These are phyloP conservation scores for Machaerirhynchus nigripectus DNA, from an alignment of 2,113 vertebrate species.

Conservation along the genomic window DNA sequence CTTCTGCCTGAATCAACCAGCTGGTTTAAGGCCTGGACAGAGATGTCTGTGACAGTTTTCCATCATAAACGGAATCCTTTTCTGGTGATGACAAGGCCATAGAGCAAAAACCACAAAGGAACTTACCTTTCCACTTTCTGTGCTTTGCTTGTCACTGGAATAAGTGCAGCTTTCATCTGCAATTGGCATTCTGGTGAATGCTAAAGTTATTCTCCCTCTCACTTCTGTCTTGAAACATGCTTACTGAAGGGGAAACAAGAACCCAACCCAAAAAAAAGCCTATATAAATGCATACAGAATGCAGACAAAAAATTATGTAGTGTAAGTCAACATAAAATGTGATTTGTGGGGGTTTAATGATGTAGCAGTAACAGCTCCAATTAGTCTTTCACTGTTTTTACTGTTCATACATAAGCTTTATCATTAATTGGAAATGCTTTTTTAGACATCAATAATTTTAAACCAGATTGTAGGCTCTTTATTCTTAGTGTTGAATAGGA, in stretches of 20 bases:
- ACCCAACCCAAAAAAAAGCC: background rate
- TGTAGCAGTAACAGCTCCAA: background rate
- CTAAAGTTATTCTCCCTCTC: background rate
- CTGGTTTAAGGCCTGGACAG: background rate
- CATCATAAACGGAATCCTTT: background rate
- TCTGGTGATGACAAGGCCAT: background rate
- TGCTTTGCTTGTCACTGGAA: background rate
- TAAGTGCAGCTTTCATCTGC: background rate
- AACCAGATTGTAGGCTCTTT: background rate
- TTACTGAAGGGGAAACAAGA: background rate
- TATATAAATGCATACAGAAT: fast-evolving
- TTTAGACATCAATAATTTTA: background rate
- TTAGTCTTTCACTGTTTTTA: background rate
- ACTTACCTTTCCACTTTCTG: background rate
- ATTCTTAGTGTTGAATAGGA: background rate
- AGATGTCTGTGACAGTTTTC: background rate
- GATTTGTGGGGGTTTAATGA: background rate
- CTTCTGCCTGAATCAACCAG: background rate
- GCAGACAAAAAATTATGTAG: background rate
- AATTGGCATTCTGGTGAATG: background rate
- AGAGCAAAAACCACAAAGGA: background rate
- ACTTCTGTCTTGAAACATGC: background rate
- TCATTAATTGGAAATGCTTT: background rate
- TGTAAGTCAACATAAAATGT: background rate
- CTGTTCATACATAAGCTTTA: background rate